Base-by-base conservation (phyloP, 2,888 invertebrate species). In the Mongoloraphidia duomilia region DNA sequence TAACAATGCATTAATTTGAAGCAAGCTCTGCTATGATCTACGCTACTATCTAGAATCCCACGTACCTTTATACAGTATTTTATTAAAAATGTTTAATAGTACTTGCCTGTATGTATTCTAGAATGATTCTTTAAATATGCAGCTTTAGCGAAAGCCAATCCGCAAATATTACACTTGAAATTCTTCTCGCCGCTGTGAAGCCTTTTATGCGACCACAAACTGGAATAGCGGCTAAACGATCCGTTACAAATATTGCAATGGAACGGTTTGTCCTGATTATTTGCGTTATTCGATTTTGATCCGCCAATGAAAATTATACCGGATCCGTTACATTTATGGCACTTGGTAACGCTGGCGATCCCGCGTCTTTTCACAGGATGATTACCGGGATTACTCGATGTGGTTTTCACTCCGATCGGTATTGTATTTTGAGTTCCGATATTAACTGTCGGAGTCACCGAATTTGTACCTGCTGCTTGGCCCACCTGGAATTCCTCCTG, bases 61-160 rank as follows among this genome's bases (percentile, higher is more conserved):
- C n/a, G n/a, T n/a, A n/a, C n/a, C n/a, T n/a, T 17, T 17, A 4
- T 17, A 17, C 17, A 17, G 4, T 17, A 17, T 17, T 17, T 26
- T 6, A 26, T 26, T 1, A 6, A 6, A 26, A 26, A 26, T 26
- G 26, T 26, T 3, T 26, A 26, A 6, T 6, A 6, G 26, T 26
- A 26, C 26, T 26, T 47, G 44, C 89, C 89, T 1, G 88, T 89
- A 58, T 90, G 89, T 60, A 90, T 89, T 57, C 89, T 76, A 45
- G 86, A 85, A 65, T 90, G 89, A 63, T 90, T 90, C 65, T 90
- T 89, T 56, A 90, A 71, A 70, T 89, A 89, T n/a, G 89, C 89
- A 49, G 88, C 88, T 66, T 89, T 89, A 49, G 89, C 89, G 65
- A 90, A 90, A 37, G 88, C 87, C 62, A 89, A 74, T 12, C 89